phyloP scores from a whole-genome alignment of 92 coral and sea anemone species.

The Palythoa caribaeorum region DNA sequence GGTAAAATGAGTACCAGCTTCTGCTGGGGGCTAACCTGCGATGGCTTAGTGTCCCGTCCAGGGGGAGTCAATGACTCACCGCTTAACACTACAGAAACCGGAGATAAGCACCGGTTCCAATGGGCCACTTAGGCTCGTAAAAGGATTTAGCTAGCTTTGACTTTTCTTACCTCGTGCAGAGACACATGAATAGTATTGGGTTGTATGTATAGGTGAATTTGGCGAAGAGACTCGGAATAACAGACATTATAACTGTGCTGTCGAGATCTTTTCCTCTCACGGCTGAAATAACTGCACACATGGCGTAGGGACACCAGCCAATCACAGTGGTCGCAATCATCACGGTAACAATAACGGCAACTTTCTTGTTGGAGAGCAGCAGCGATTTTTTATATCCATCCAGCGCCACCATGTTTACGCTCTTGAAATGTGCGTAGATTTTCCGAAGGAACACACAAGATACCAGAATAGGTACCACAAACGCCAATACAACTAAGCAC shows the following conservation, averaged over 20 bases:
- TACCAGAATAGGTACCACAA: constrained; percentile 9
- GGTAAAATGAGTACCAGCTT: too few relatives aligned
- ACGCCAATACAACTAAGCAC: neutral
- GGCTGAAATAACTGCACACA: constrained; percentile 10
- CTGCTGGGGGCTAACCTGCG: too few relatives aligned
- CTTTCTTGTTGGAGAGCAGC: neutral
- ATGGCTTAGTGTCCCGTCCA: too few relatives aligned
- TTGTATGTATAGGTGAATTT: constrained; percentile 17
- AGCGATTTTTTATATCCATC: constrained; percentile 14
- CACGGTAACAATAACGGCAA: neutral
- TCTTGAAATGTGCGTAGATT: neutral
- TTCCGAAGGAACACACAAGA: neutral
- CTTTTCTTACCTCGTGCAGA: constrained; percentile 1
- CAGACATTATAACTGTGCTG: neutral
- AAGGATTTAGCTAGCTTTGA: too few relatives aligned
- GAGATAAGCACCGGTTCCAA: too few relatives aligned
- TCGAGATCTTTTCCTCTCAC: neutral
- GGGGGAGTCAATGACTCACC: too few relatives aligned
- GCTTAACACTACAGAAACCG: too few relatives aligned
- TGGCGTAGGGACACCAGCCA: constrained; percentile 31
- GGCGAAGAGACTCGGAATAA: neutral
- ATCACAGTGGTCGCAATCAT: neutral
- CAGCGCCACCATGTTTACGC: neutral
- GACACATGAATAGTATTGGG: neutral
- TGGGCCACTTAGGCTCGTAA: too few relatives aligned